A percentile compares a stretch with the other conserved stretches of the same genome.
Evolutionary conservation across 2,797 vertebrate genomes (phyloP).

Genomic region (Notolabrus celidotus): DNA sequence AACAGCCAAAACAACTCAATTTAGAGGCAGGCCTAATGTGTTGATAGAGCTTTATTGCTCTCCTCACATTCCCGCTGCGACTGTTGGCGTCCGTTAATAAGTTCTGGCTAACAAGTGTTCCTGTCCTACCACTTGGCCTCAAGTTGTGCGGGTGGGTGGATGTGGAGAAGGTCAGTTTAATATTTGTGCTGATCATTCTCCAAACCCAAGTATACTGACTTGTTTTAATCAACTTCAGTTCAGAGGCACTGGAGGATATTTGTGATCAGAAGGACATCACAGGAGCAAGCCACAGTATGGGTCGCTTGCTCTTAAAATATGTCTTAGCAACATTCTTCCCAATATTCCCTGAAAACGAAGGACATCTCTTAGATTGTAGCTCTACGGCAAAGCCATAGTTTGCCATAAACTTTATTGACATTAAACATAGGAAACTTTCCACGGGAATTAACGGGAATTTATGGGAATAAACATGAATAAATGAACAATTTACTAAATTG

Average conservation of each 20-base stretch:
- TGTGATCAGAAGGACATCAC: constrained; percentile 14
- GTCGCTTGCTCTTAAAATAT: too few species aligned
- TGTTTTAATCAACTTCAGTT: constrained; percentile 44
- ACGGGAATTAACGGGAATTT: too few species aligned
- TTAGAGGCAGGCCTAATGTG: background rate
- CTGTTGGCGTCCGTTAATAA: background rate
- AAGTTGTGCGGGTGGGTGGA: too few species aligned
- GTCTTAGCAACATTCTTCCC: background rate
- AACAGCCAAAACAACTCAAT: too few species aligned
- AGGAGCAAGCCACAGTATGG: too few species aligned
- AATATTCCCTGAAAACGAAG: background rate
- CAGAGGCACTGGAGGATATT: constrained; percentile 17
- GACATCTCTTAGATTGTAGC: too few species aligned
- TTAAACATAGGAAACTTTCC: too few species aligned
- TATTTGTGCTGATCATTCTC: constrained; percentile 26
- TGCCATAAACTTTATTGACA: too few species aligned
- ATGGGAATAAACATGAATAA: too few species aligned
- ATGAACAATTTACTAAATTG: too few species aligned
- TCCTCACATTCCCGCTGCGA: constrained; percentile 1
- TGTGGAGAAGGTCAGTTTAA: constrained; percentile 47
- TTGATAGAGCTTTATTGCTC: constrained; percentile 21
- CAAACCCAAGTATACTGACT: constrained; percentile 16
- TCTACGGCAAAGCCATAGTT: background rate
- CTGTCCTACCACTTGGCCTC: constrained; percentile 6
- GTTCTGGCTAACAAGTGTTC: background rate